Conservation (phyloP, 2,888 invertebrate genomes). For the Halictus quadricinctus region DNA sequence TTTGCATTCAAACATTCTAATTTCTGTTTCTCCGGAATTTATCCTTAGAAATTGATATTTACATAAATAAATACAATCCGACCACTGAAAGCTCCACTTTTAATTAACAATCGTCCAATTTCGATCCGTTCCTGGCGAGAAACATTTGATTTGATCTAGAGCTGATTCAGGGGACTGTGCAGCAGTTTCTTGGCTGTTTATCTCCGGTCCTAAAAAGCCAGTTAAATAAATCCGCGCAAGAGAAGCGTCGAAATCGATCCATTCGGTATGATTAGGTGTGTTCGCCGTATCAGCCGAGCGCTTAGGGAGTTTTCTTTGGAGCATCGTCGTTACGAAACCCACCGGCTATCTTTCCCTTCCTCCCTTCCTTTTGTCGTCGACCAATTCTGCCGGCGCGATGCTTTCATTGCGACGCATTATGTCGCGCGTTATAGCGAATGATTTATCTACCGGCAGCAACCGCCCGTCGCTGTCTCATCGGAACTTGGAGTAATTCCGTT, state of each 20-base stretch:
- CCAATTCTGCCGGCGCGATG: constrained; percentile 27
- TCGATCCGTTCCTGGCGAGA: not conserved
- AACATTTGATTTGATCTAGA: not conserved
- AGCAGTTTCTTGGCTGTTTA: not conserved
- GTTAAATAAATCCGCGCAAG: not conserved
- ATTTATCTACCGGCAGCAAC: constrained; percentile 67
- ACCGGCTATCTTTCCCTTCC: constrained; percentile 37
- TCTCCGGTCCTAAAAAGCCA: not conserved
- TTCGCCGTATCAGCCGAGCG: not conserved
- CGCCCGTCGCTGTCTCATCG: constrained; percentile 48
- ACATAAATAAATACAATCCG: too few relatives aligned
- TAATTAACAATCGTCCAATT: too few relatives aligned
- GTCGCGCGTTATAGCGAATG: constrained; percentile 65
- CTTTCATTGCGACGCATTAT: constrained; percentile 62
- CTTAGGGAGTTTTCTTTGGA: not conserved
- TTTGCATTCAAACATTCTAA: too few relatives aligned
- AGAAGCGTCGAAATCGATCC: not conserved
- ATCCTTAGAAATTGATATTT: too few relatives aligned
- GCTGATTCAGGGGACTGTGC: not conserved
- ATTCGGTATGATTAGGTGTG: too few relatives aligned
- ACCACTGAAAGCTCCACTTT: too few relatives aligned
- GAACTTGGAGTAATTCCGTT: constrained; percentile 71
- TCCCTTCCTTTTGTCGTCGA: constrained; percentile 41
- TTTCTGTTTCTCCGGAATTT: too few relatives aligned
- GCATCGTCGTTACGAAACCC: constrained; percentile 15